Conservation (phyloP, 1,140 invertebrate species). For the Hylaeus volcanicus region DNA sequence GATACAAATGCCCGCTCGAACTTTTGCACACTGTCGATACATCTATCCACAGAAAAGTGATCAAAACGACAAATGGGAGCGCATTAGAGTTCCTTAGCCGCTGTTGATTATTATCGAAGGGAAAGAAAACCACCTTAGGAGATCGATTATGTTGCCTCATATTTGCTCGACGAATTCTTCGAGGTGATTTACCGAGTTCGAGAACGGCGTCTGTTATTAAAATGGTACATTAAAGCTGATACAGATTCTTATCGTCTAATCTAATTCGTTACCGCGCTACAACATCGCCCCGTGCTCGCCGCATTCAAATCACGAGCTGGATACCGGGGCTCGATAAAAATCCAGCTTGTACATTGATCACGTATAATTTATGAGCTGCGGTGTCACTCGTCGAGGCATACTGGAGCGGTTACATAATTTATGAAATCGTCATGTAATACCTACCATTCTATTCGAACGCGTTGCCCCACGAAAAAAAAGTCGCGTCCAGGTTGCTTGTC, state of each 20-base stretch:
- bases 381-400: slow-evolving; percentile 13
- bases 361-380: slow-evolving; percentile 28
- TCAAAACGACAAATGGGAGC: no score
- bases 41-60: no score
- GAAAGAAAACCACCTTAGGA: not conserved
- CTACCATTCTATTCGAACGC: slow-evolving; percentile 1
- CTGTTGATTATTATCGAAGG: no score
- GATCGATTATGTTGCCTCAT: not conserved
- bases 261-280: slow-evolving; percentile 8
- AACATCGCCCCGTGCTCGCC: not conserved
- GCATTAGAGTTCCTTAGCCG: no score
- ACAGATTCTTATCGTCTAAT: slow-evolving; percentile 34
- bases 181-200: not conserved
- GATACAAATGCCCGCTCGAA: no score
- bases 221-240: slow-evolving; percentile 20
- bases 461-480: not conserved
- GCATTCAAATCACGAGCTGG: slow-evolving; percentile 13
- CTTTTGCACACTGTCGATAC: no score
- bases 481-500: not conserved
- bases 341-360: slow-evolving; percentile 6
- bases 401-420: slow-evolving; percentile 32
- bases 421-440: slow-evolving; percentile 34
- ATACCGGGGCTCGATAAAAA: slow-evolving; percentile 13
- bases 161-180: not conserved
- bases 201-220: not conserved